Base-by-base conservation (phyloP, 2,888 invertebrate genomes). In the Acanthoscelides obtectus region DNA sequence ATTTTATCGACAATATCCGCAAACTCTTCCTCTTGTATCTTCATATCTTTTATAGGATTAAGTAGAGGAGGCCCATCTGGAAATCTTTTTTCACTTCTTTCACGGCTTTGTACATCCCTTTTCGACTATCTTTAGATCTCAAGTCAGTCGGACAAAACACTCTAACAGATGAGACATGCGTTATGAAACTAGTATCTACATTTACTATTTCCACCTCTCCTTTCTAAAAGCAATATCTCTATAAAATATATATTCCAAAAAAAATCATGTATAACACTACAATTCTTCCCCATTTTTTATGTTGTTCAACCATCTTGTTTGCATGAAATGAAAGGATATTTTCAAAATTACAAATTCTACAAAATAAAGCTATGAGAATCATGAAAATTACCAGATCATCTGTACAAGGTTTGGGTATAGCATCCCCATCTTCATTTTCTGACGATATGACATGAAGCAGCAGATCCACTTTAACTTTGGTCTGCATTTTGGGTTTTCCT, bases 1-100 rank as follows among this genome's bases (percentile, higher is more conserved):
- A 97, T 95, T 81, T 92, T 93, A 75, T 92, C 90, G 0, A 97
- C 92, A 71, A 96, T 89, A 66, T 93, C 91, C 76, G 92, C 89
- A 80, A 98, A 96, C 12, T 91, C 90, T 0, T 89, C 84, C 66
- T 97, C 96, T 72, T 92, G 92, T 72, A 99, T 99, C 81, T 94
- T 93, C 98, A 99, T 99, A 81, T 99, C 99, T 71, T 92, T 93
- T 20, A 98, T 89, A 0, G 99, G 99, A 86, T 99, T 95, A 1
- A 99, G 86, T 6, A 96, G 85, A 0, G 99, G 99, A 0, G 96
- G 90, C 0, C 95, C 95, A 66, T 93, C 91, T 0, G 94, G 92
- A 84, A 97, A 98, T 63, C 98, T 90, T 83, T 94, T 80, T 95
- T 92, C 0, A 98, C 96, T 86, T 98, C 96, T 73, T 90, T 90